Base-by-base conservation (phyloP, 2,888 invertebrate species). In the Habroteleia sp. region DNA sequence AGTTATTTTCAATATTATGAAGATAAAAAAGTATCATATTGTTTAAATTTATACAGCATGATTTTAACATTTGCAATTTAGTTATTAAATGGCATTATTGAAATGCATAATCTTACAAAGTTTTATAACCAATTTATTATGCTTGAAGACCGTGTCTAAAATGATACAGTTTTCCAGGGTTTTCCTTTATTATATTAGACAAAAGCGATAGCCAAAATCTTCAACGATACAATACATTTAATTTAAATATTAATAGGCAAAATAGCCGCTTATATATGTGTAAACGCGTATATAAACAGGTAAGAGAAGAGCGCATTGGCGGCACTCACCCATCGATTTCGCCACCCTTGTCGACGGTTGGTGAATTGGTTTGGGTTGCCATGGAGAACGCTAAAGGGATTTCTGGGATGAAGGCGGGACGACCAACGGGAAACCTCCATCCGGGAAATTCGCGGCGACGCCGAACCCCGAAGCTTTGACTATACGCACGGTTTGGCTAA, bases 281-380 rank as follows among this genome's bases (percentile, higher is more conserved):
- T 62, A 48, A 27, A 56, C 42, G 44, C 37, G 56, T 44, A 42
- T 62, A 68, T 17, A 65, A 73, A 66, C 65, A 62, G 76, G 52
- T 62, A 77, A 69, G 71, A 50, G 71, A 76, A 41, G 69, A 41
- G 62, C 75, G 69, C 78, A 77, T 72, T 74, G 27, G 65, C 50
- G 54, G 8, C 52, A 56, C 65, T 37, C 56, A 72, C 62, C 66
- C 75, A 63, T 72, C 56, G 75, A 66, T 62, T 60, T 20, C 50
- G 80, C 81, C 81, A 85, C 80, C 79, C 81, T 83, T 83, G 86
- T 81, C 82, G 82, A 81, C 80, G 86, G 86, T 86, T 86, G 86
- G 86, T 82, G 86, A 85, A 86, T 85, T 84, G 85, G 80, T 83
- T 80, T 82, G 85, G 85, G 87, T 87, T 87, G 87, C 87, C 84